Base-by-base conservation (phyloP, 2,797 vertebrate genomes). In the Anableps anableps region DNA sequence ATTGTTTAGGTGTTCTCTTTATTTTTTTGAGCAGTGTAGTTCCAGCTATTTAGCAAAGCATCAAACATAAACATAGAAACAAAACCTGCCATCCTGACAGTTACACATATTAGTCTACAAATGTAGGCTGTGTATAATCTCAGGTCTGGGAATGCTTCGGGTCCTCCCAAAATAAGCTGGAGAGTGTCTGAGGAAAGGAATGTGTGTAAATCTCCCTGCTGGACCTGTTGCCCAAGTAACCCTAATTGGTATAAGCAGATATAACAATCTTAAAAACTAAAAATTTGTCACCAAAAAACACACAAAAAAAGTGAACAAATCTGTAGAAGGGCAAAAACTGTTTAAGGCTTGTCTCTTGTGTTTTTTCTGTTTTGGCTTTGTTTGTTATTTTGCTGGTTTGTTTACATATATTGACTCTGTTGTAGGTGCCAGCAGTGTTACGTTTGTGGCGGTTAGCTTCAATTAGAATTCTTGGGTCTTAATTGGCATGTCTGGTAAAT, bases 401-500 rank as follows among this genome's bases (percentile, higher is more conserved):
- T 91, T 93, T 92, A 92, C 90, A 91, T 81, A 78, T 93, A 92
- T 92, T 80, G 78, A 88, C 93, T 92, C 92, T 90, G 91, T 93
- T 91, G 90, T 89, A 75, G 34, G 71, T 81, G 93, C 91, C 93
- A 93, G 93, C 88, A 85, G 92, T 78, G 79, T 85, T 90, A 86
- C 77, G 87, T 92, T 93, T 93, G 90, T 86, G 82, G 83, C 90
- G 84, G 92, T 92, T 94, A 92, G 91, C 91, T 94, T 94, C 92
- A 93, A 93, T 93, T 92, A 90, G 88, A 93, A 92, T 92, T 76
- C 14, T 71, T 41, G 84, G 68, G 80, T 83, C 86, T 79, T 94
- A 94, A 94, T 93, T 93, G 93, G 89, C 78, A 31, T 72, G 85
- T 92, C 88, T 82, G 87, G 91, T 92, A 89, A 93, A 93, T 91